phyloP scores from a whole-genome alignment of 2,888 invertebrate genomes.

The Leucophenga maculata region DNA sequence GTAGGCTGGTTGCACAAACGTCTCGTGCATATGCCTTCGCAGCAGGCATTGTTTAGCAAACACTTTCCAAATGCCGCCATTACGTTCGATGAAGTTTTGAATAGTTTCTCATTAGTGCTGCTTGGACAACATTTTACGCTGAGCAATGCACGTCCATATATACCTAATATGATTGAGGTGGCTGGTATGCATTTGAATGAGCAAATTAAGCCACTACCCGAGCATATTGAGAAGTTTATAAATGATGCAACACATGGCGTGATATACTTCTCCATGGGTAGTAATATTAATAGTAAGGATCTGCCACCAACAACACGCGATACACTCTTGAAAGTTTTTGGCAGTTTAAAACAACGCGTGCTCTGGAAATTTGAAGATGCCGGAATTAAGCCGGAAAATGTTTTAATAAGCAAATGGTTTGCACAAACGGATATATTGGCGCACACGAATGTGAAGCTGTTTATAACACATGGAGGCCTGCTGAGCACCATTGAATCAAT shows the following conservation, averaged over 20 bases:
- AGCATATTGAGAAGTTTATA: conserved; percentile 65
- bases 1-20: conserved; percentile 46
- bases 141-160: conserved; percentile 57
- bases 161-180: conserved; percentile 65
- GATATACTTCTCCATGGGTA: conserved; percentile 72
- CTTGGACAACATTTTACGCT: conserved; percentile 54
- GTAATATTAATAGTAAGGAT: conserved; percentile 54
- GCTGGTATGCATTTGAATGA: conserved; percentile 64
- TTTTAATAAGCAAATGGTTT: conserved; percentile 60
- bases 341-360: conserved; percentile 61
- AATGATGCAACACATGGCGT: conserved; percentile 70
- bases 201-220: conserved; percentile 52
- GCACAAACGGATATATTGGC: conserved; percentile 66
- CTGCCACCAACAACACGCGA: conserved; percentile 48
- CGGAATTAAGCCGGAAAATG: conserved; percentile 51
- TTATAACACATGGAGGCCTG: conserved; percentile 74
- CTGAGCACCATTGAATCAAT: conserved; percentile 72
- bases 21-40: conserved; percentile 55
- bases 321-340: conserved; percentile 48
- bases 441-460: conserved; percentile 71
- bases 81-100: conserved; percentile 48
- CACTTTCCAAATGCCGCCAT: conserved; percentile 56
- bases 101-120: conserved; percentile 59
- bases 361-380: conserved; percentile 69
- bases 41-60: conserved; percentile 49